Evolutionary conservation across 2,797 vertebrate species (phyloP).

Genomic region (Sebastes paucispinis): DNA sequence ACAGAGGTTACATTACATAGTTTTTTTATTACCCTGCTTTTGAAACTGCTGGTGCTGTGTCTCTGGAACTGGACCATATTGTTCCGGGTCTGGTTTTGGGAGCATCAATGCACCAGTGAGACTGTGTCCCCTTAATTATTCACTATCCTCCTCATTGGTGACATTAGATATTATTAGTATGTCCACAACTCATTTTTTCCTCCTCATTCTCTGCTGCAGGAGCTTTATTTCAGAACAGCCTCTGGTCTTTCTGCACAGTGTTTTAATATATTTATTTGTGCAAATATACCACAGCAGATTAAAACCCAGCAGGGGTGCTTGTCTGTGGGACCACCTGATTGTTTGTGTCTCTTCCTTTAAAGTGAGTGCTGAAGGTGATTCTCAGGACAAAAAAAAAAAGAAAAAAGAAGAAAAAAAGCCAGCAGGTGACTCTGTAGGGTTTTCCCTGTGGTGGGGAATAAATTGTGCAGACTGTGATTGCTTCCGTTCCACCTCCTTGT

Average conservation of each 20-base stretch:
- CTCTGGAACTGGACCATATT: not conserved
- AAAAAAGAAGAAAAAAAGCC: slow-evolving; percentile 3
- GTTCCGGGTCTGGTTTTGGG: not conserved
- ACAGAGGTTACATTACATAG: not conserved
- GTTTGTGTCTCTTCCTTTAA: slow-evolving; percentile 33
- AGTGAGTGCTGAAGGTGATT: slow-evolving; percentile 64
- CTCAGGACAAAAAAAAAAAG: slow-evolving; percentile 43
- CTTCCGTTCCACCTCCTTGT: slow-evolving; percentile 77
- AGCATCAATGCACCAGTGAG: not conserved
- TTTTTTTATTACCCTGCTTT: not conserved
- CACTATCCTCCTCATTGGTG: not conserved
- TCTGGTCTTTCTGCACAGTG: not conserved
- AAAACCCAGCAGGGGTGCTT: slow-evolving; percentile 21
- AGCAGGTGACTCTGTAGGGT: slow-evolving; percentile 57
- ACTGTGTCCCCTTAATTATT: not conserved
- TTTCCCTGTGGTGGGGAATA: slow-evolving; percentile 75
- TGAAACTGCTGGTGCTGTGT: not conserved
- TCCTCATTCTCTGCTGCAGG: not conserved
- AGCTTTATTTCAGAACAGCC: not conserved
- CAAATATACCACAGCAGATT: slow-evolving; percentile 29
- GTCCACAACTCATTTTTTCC: not conserved
- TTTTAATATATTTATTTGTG: slow-evolving; percentile 28
- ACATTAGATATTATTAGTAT: not conserved
- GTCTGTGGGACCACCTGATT: slow-evolving; percentile 20
- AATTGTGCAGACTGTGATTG: slow-evolving; percentile 76